phyloP scores from a whole-genome alignment of 2,797 vertebrate species.

The Channa striata region DNA sequence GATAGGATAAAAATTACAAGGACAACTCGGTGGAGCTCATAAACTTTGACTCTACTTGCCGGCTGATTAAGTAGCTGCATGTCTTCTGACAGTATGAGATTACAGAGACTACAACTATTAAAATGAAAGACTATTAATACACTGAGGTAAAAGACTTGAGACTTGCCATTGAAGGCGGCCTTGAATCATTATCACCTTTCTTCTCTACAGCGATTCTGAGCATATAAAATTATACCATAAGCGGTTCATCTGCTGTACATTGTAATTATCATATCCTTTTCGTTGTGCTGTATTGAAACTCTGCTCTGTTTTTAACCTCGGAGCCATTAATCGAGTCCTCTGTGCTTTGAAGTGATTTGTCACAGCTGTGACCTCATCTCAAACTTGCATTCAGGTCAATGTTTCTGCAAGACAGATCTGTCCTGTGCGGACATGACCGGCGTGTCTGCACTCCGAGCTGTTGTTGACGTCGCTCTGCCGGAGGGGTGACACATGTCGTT shows the following conservation, averaged over 20 bases:
- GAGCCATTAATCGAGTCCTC: background rate
- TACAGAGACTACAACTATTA: background rate
- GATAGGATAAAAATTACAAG: background rate
- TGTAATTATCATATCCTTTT: background rate
- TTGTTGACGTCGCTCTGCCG: constrained; percentile 16
- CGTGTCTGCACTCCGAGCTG: constrained; percentile 11
- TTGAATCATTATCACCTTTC: background rate
- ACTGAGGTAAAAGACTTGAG: background rate
- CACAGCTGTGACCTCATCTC: constrained; percentile 11
- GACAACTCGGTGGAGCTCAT: background rate
- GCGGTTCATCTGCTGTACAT: background rate
- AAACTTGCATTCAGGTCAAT: constrained; percentile 28
- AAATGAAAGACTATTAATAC: background rate
- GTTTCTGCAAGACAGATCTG: constrained; percentile 33
- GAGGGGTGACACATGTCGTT: constrained; percentile 23
- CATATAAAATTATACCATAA: background rate
- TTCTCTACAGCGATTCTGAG: background rate
- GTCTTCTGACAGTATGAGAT: background rate
- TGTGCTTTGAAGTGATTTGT: background rate
- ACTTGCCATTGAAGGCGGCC: background rate
- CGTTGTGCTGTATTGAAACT: background rate
- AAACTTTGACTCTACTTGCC: background rate
- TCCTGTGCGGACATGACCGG: constrained; percentile 7
- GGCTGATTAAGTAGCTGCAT: background rate
- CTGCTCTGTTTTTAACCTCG: background rate